Evolutionary conservation across 2,888 invertebrate species (phyloP), one percentile per base, ranked within the genome.

Genomic region (Diogma glabrata): DNA sequence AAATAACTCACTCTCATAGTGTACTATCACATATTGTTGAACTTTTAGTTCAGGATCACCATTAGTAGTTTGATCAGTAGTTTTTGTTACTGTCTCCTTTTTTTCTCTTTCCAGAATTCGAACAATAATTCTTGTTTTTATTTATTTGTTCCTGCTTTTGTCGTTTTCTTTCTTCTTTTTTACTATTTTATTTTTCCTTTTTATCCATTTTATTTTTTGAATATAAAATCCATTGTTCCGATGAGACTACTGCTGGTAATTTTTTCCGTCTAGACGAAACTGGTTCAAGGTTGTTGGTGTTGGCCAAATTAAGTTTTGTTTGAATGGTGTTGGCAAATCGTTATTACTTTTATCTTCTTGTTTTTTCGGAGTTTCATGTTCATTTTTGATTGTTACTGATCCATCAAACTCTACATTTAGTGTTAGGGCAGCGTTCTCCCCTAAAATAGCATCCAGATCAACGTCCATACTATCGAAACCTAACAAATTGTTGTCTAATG

Each of bases 101-200:
- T 28, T 28, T 4, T 28, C 28, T 12, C n/a, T 28, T 28, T 2
- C n/a, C 28, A 46, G 20, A 38, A 23, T 49, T 4, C 24, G n/a
- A 30, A 9, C 19, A 7, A 46, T 17, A 19, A 46, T 46, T 40
- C n/a, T n/a, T n/a, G n/a, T n/a, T n/a, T n/a, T n/a, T n/a, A n/a
- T n/a, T n/a, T n/a, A n/a, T n/a, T n/a, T n/a, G n/a, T n/a, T n/a
- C n/a, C n/a, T n/a, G n/a, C n/a, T n/a, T n/a, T n/a, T n/a, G n/a
- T n/a, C n/a, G 28, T n/a, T 28, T 28, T 28, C 28, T 28, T 28
- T 28, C 28, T 28, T 28, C 28, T n/a, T 28, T 28, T 28, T 28
- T 3, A 28, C n/a, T 28, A 28, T 12, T 17, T 46, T 45, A 19
- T 59, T 45, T 51, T n/a, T 24, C 51, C 8, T 47, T 47, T 30